phyloP scores from a whole-genome alignment of 2,797 vertebrate genomes.

The Hypotaenidia okinawae region DNA sequence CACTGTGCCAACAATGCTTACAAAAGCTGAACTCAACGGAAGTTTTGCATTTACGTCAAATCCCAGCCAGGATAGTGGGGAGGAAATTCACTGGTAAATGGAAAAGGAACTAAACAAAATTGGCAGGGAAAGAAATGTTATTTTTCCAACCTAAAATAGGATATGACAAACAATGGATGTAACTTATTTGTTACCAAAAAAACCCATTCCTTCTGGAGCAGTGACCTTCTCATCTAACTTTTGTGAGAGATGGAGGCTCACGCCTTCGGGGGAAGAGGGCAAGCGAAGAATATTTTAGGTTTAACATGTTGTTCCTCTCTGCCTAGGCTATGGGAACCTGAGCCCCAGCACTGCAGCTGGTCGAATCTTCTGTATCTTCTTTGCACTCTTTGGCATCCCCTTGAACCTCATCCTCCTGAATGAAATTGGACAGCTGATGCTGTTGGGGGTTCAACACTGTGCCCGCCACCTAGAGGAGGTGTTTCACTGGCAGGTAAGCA shows the following conservation, averaged over 20 bases:
- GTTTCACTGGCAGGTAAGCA: constrained; percentile 80
- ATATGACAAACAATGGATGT: constrained; percentile 63
- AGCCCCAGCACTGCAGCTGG: constrained; percentile 82
- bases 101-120: constrained; percentile 53
- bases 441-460: constrained; percentile 80
- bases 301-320: background rate
- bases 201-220: constrained; percentile 17
- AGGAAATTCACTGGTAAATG: constrained; percentile 55
- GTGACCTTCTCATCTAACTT: constrained; percentile 5
- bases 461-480: constrained; percentile 74
- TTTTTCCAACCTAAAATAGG: constrained; percentile 42
- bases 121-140: constrained; percentile 38
- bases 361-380: constrained; percentile 92
- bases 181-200: constrained; percentile 49
- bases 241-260: background rate
- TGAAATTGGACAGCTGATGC: constrained; percentile 89
- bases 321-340: constrained; percentile 90
- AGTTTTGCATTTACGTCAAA: constrained; percentile 45
- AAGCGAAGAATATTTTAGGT: background rate
- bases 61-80: background rate
- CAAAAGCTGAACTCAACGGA: constrained; percentile 18
- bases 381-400: constrained; percentile 91
- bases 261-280: background rate
- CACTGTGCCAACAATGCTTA: constrained; percentile 5
- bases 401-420: constrained; percentile 90